Percentiles rank a stretch among this genome's conserved stretches.
phyloP scores from a whole-genome alignment of 1,140 invertebrate genomes.

The Pseudomyrmex sp. region DNA sequence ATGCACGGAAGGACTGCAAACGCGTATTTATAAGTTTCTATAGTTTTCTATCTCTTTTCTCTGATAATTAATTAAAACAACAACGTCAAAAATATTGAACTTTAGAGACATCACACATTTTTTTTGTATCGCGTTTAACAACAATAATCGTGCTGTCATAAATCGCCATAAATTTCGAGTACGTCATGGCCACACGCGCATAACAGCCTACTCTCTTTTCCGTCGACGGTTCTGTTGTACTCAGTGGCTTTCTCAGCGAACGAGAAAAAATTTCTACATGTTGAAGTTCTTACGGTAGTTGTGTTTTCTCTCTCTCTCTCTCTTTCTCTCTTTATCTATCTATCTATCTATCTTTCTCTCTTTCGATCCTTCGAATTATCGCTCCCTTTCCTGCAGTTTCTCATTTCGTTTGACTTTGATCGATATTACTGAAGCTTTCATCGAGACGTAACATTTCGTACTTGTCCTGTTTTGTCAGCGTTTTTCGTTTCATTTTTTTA shows the following conservation, averaged over 20 bases:
- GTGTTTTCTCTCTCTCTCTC: too few relatives aligned
- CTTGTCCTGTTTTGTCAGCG: constrained; percentile 14
- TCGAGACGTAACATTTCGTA: constrained; percentile 1
- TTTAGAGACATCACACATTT: constrained; percentile 8
- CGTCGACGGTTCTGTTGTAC: constrained; percentile 2
- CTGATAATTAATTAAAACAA: constrained; percentile 1
- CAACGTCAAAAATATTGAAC: constrained; percentile 1
- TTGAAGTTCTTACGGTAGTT: background rate
- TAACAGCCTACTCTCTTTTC: constrained; percentile 56
- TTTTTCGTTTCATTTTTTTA: constrained; percentile 26
- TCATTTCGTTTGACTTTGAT: background rate
- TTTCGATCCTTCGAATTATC: background rate
- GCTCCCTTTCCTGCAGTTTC: background rate
- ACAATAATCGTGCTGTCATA: background rate
- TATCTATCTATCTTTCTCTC: too few relatives aligned
- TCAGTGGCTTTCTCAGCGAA: constrained; percentile 20
- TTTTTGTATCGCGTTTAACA: background rate
- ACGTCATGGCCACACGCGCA: constrained; percentile 53
- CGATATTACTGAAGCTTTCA: constrained; percentile 8
- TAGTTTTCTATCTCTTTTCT: background rate
- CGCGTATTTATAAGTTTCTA: too few relatives aligned
- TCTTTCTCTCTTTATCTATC: too few relatives aligned
- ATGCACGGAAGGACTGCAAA: constrained; percentile 5
- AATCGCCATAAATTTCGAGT: constrained; percentile 36
- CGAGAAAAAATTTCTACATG: constrained; percentile 6